Conservation (phyloP, 2,113 vertebrate genomes). For the Dryoscopus gambensis region DNA sequence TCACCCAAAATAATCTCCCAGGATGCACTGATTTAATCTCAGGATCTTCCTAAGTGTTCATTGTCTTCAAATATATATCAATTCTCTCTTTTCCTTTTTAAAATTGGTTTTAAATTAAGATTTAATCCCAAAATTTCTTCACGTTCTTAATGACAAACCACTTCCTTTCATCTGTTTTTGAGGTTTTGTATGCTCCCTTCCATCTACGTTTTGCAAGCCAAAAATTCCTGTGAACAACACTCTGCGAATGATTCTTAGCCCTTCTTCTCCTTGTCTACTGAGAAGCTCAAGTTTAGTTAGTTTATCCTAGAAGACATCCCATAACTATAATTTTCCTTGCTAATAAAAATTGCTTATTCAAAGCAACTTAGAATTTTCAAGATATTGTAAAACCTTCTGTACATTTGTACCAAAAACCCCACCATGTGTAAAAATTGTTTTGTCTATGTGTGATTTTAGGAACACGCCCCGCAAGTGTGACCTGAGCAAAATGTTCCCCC, state of each 20-base stretch:
- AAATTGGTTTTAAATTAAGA: background rate
- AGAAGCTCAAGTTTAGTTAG: background rate
- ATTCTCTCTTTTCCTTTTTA: background rate
- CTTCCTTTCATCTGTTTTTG: background rate
- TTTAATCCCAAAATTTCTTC: background rate
- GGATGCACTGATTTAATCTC: background rate
- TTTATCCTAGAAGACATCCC: background rate
- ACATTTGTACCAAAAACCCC: rapidly evolving
- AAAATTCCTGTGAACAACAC: background rate
- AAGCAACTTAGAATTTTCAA: background rate
- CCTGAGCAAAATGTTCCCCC: background rate
- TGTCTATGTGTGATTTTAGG: background rate
- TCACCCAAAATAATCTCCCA: background rate
- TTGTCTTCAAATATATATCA: background rate
- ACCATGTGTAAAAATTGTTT: background rate
- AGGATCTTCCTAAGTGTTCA: background rate
- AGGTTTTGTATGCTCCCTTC: background rate
- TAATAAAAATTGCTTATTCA: background rate
- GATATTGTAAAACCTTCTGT: background rate
- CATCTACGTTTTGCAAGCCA: background rate
- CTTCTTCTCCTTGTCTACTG: background rate
- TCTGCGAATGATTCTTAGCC: background rate
- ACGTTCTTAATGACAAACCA: rapidly evolving
- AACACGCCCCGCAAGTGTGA: background rate
- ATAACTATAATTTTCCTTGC: background rate